Conservation (phyloP, 2,888 invertebrate species). For the Bedellia somnulentella region DNA sequence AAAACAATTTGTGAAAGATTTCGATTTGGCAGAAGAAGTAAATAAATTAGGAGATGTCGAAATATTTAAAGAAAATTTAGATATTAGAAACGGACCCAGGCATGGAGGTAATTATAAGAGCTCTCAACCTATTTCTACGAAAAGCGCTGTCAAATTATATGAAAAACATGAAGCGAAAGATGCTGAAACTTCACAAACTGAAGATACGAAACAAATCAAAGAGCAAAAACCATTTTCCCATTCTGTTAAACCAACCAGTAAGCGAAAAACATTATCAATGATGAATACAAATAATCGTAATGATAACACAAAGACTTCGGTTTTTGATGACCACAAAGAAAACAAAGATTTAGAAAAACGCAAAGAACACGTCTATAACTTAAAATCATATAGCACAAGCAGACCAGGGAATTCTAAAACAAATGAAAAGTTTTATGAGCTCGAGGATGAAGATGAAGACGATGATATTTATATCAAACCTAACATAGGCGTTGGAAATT, state of each 20-base stretch:
- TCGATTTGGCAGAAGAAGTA: constrained; percentile 38
- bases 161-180: constrained; percentile 18
- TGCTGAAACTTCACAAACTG: not conserved
- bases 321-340: constrained; percentile 8
- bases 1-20: constrained; percentile 40
- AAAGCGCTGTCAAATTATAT: constrained; percentile 12
- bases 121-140: constrained; percentile 18
- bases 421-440: constrained; percentile 2
- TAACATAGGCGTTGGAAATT: not conserved
- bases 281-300: not conserved
- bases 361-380: constrained; percentile 20
- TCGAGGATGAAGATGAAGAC: constrained; percentile 1
- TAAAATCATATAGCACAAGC: constrained; percentile 15
- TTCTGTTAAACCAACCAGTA: not conserved
- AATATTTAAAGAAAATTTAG: constrained; percentile 34
- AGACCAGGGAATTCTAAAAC: not conserved
- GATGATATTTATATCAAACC: not conserved
- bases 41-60: constrained; percentile 45
- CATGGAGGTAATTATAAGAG: constrained; percentile 51
- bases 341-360: constrained; percentile 18
- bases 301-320: not conserved
- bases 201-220: not conserved
- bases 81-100: constrained; percentile 29
- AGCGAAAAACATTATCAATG: too few species aligned
- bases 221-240: not conserved